Evolutionary conservation across 2,113 vertebrate genomes (phyloP).

Genomic region (Proterorhinus semilunaris): DNA sequence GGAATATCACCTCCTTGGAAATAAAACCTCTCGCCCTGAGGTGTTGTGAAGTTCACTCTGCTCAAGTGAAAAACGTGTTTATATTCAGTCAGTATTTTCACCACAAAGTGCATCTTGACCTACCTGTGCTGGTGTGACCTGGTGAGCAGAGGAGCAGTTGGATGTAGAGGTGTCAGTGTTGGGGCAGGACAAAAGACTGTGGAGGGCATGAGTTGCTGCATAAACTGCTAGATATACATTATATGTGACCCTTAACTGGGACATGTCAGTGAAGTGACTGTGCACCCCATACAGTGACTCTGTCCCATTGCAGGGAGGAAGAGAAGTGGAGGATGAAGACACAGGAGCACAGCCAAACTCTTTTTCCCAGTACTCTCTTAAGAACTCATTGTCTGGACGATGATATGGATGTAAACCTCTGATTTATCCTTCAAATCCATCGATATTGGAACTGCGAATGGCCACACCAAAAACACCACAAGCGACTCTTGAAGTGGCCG

Average conservation of each 20-base stretch:
- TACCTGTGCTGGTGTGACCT: no score
- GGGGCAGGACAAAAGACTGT: slow-evolving; percentile 59
- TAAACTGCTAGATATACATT: slow-evolving; percentile 73
- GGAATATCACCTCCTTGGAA: slow-evolving; percentile 65
- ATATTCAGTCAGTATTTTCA: no score
- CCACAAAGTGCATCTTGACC: no score
- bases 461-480: slow-evolving; percentile 71
- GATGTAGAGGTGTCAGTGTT: slow-evolving; percentile 20
- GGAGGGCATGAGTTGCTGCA: slow-evolving; percentile 67
- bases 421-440: slow-evolving; percentile 62
- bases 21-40: slow-evolving; percentile 67
- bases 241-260: slow-evolving; percentile 62
- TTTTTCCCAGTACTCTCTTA: slow-evolving; percentile 65
- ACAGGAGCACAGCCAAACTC: slow-evolving; percentile 60
- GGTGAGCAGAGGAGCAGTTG: slow-evolving; percentile 46
- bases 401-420: slow-evolving; percentile 51
- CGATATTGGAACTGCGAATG: slow-evolving; percentile 67
- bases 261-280: slow-evolving; percentile 55
- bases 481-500: slow-evolving; percentile 31
- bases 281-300: slow-evolving; percentile 60
- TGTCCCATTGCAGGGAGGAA: slow-evolving; percentile 52
- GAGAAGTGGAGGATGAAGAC: neutral
- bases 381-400: slow-evolving; percentile 45
- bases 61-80: slow-evolving; percentile 67
- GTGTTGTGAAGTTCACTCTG: slow-evolving; percentile 64